Evolutionary conservation across 2,113 vertebrate genomes (phyloP).

Genomic region (Cygnus atratus): DNA sequence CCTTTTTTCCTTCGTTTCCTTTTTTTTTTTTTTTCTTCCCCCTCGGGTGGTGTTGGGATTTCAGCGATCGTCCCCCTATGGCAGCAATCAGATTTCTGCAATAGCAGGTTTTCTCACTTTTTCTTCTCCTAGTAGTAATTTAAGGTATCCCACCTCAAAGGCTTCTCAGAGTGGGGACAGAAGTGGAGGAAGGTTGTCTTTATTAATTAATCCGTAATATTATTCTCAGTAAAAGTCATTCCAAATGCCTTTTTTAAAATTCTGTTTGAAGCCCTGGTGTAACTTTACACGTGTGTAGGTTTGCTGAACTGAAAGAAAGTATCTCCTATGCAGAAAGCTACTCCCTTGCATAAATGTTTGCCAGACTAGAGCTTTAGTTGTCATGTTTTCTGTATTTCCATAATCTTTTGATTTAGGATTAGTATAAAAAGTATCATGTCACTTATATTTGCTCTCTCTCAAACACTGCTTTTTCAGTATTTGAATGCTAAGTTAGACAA

Average conservation of each 20-base stretch:
- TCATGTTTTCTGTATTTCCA: conserved; percentile 57
- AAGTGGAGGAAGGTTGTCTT: background rate
- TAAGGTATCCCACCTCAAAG: background rate
- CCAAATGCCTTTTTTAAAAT: background rate
- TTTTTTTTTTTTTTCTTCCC: background rate
- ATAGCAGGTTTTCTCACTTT: conserved; percentile 8
- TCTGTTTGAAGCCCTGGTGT: background rate
- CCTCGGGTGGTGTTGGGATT: conserved; percentile 50
- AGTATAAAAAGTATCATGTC: conserved; percentile 55
- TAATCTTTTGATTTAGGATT: conserved; percentile 71
- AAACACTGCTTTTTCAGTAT: conserved; percentile 16
- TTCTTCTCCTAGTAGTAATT: background rate
- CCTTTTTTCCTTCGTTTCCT: background rate
- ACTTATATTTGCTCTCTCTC: conserved; percentile 57
- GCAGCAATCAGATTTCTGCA: conserved; percentile 16
- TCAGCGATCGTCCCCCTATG: conserved; percentile 30
- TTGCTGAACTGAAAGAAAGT: conserved; percentile 29
- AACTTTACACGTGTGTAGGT: conserved; percentile 6
- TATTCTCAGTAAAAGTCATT: conserved; percentile 1
- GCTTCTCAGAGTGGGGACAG: background rate
- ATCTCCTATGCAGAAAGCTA: conserved; percentile 23
- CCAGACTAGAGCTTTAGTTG: conserved; percentile 37
- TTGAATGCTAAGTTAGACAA: conserved; percentile 57
- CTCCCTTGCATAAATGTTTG: conserved; percentile 34
- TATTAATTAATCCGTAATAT: conserved; percentile 24